Evolutionary conservation across 2,888 invertebrate genomes (phyloP).

Genomic region (Lasius platythorax): DNA sequence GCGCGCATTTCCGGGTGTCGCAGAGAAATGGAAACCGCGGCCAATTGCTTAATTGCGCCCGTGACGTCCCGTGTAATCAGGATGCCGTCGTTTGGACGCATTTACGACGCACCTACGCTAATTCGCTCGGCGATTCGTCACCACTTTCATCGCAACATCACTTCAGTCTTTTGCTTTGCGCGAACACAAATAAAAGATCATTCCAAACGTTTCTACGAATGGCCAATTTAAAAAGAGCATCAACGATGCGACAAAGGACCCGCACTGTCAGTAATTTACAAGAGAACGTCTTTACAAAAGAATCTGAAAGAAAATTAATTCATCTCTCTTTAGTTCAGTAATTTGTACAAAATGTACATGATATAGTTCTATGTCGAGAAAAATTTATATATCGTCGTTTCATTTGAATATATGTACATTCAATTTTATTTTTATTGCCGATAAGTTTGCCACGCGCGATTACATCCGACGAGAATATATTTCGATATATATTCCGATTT

Average conservation of each 20-base stretch:
- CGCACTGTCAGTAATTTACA: constrained; percentile 15
- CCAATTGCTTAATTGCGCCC: constrained; percentile 84
- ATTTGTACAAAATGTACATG: background rate
- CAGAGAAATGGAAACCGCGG: constrained; percentile 82
- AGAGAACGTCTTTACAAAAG: constrained; percentile 9
- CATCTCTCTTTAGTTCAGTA: background rate
- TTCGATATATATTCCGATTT: background rate
- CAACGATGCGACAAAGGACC: constrained; percentile 28
- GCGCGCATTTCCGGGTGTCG: constrained; percentile 76
- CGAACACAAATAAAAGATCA: background rate
- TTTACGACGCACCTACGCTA: constrained; percentile 83
- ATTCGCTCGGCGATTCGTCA: constrained; percentile 64
- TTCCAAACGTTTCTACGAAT: constrained; percentile 31
- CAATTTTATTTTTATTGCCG: background rate
- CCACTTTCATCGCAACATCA: background rate
- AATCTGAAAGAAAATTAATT: background rate
- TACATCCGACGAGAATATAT: background rate
- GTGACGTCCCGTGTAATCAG: constrained; percentile 81
- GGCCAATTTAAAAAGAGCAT: constrained; percentile 31
- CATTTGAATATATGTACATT: constrained; percentile 4
- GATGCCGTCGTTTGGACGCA: constrained; percentile 84
- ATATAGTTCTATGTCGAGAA: background rate
- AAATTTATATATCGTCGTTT: background rate
- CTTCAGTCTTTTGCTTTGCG: constrained; percentile 8
- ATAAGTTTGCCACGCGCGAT: background rate